Conservation (phyloP, 2,797 vertebrate species). For the Serranus cabrilla region DNA sequence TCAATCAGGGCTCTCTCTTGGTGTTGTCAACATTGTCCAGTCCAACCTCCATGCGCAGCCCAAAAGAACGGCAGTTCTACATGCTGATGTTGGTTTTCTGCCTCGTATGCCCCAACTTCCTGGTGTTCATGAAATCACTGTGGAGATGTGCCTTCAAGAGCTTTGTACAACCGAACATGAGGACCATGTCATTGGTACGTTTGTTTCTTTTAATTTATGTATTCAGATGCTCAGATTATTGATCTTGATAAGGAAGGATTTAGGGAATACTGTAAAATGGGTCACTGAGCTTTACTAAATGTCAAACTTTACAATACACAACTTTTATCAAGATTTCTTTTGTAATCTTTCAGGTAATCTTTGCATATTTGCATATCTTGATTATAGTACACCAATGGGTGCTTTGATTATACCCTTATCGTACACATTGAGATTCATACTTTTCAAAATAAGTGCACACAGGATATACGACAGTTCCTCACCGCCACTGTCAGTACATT, state of each 20-base stretch:
- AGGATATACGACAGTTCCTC: neutral
- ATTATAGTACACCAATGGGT: neutral
- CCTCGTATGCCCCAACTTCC: constrained; percentile 85
- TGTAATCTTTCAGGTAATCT: neutral
- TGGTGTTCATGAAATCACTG: constrained; percentile 86
- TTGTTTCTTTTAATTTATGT: neutral
- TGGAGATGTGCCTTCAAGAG: constrained; percentile 87
- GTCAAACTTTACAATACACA: neutral
- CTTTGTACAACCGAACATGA: constrained; percentile 79
- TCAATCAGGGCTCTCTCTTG: constrained; percentile 81
- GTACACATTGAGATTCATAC: neutral
- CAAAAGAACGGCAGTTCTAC: constrained; percentile 82
- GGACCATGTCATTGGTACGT: constrained; percentile 81
- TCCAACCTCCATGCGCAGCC: constrained; percentile 62
- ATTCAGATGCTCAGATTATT: neutral
- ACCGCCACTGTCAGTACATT: neutral
- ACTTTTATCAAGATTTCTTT: neutral
- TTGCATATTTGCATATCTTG: neutral
- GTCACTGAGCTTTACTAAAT: neutral
- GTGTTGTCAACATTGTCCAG: constrained; percentile 80
- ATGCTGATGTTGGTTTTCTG: constrained; percentile 85
- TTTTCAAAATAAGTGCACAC: neutral
- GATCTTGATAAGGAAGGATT: neutral
- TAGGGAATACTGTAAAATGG: neutral
- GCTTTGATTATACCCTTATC: too few species aligned